Percentiles rank a stretch among this genome's conserved stretches.
These are phyloP conservation scores for Cyclargus thomasi DNA, from an alignment of 1,140 invertebrate species.

Conservation along the genomic window DNA sequence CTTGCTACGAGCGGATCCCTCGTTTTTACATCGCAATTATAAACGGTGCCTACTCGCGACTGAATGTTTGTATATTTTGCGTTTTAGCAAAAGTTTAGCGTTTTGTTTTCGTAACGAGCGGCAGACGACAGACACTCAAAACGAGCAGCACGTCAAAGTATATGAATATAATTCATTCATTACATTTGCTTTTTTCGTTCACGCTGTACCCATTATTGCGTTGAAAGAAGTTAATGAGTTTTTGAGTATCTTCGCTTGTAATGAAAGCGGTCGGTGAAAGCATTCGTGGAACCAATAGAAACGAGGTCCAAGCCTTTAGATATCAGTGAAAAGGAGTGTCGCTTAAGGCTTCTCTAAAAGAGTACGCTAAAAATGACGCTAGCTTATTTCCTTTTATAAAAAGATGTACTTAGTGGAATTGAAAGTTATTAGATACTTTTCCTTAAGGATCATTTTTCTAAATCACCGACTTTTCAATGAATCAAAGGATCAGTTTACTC, in stretches of 20 bases:
- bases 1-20: not conserved
- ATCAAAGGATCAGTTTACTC: not conserved
- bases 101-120: not conserved
- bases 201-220: conserved; percentile 17
- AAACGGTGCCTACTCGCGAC: not conserved
- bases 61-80: not conserved
- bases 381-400: conserved; percentile 15
- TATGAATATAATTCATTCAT: conserved; percentile 7
- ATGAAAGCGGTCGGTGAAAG: conserved; percentile 36
- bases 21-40: not conserved
- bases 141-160: conserved; percentile 4
- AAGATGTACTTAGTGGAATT: conserved; percentile 9
- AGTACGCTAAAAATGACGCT: conserved; percentile 29
- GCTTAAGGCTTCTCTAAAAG: conserved; percentile 28
- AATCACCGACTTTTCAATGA: not conserved
- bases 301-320: conserved; percentile 30
- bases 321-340: conserved; percentile 31
- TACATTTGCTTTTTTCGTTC: conserved; percentile 8
- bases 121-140: not conserved
- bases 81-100: conserved; percentile 6
- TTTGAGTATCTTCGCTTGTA: conserved; percentile 32
- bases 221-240: conserved; percentile 27
- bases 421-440: conserved; percentile 5
- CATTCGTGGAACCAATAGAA: conserved; percentile 37
- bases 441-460: not conserved